Base-by-base conservation (phyloP, 2,888 invertebrate genomes). In the Drosophila monieri region DNA sequence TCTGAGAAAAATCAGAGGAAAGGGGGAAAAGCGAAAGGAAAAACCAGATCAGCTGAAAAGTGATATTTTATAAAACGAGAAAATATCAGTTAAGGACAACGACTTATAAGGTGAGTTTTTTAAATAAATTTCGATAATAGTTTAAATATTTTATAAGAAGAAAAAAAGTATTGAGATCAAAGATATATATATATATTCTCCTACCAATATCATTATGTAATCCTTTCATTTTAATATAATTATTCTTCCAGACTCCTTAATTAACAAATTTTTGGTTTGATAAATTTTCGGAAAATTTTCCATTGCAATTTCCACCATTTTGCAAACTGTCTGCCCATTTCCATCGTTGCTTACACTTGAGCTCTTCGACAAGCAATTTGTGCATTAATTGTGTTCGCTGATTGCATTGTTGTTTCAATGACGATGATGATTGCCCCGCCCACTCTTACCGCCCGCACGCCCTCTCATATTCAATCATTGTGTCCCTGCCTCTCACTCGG, bases 21-120 rank as follows among this genome's bases (percentile, higher is more conserved):
- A 37, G 46, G 47, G 37, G 72, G 30, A 35, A 47, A 39, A 14
- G 54, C 48, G 43, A 5, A 25, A 5, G 61, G 15, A 21, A 43
- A 64, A 46, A 46, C 41, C 43, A 69, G 85, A 68, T 77, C 84
- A 78, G 79, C 80, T 72, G 73, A 60, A 62, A 69, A 88, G 88
- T 88, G 87, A 88, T 84, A 85, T 85, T 80, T 88, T 85, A 72
- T 55, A 74, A 74, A 64, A 39, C 44, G 35, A 58, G 56, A 72
- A 77, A 86, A 80, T 87, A 84, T 84, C 84, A 88, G 73, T 77
- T 87, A 84, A 88, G 85, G 85, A 87, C 78, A 84, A 78, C 74
- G 70, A 86, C 56, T 66, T 71, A 86, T 76, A 79, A 86, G 87
- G 84, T 88, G 35, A 80, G 80, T 66, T 35, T 43, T 30, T 9